Conservation (phyloP, 2,113 vertebrate genomes). For the Ciconia maguari region DNA sequence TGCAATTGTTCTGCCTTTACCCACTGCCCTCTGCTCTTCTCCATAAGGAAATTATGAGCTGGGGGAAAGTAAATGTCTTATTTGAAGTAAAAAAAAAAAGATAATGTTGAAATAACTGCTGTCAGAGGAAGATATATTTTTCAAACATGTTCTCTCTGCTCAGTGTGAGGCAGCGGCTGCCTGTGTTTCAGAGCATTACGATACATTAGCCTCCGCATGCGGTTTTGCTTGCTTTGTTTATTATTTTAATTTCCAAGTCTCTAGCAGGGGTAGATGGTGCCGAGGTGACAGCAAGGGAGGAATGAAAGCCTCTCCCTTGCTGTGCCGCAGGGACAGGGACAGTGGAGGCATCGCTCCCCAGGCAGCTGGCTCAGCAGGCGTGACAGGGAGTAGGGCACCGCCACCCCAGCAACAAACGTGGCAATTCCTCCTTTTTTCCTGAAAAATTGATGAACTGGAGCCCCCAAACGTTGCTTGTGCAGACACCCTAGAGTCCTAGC, state of each 20-base stretch:
- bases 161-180: not conserved
- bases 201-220: not conserved
- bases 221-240: slow-evolving; percentile 31
- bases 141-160: not conserved
- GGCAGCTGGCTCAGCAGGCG: not conserved
- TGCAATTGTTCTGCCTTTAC: slow-evolving; percentile 18
- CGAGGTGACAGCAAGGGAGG: not conserved
- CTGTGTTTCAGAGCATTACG: slow-evolving; percentile 31
- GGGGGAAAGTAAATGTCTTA: slow-evolving; percentile 47
- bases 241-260: slow-evolving; percentile 54
- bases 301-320: not conserved
- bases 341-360: accelerated
- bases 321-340: accelerated
- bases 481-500: not conserved
- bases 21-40: not conserved
- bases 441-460: not conserved
- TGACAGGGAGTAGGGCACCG: not conserved
- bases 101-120: slow-evolving; percentile 64
- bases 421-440: not conserved
- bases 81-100: slow-evolving; percentile 18
- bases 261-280: not conserved
- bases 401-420: not conserved
- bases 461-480: not conserved
- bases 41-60: slow-evolving; percentile 15
- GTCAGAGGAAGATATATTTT: slow-evolving; percentile 24